A percentile compares a stretch with the other conserved stretches of the same genome.
Evolutionary conservation across 2,113 vertebrate species (phyloP).

Genomic region (Riparia riparia): DNA sequence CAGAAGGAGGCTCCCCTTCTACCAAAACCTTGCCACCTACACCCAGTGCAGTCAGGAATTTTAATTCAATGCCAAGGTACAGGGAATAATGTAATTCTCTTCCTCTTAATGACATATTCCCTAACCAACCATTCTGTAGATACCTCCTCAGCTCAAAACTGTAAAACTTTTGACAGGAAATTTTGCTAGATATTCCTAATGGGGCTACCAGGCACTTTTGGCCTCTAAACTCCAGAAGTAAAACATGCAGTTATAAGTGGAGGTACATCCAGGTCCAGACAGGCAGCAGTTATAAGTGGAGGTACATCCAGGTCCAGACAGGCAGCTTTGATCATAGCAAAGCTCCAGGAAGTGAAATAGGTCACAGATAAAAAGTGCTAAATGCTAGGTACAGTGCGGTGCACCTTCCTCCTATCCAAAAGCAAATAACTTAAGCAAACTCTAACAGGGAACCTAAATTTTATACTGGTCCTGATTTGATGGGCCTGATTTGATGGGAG

Average conservation of each 20-base stretch:
- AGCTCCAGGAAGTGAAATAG: background rate
- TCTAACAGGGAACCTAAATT: background rate
- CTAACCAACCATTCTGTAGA: background rate
- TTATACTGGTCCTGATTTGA: background rate
- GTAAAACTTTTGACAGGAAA: background rate
- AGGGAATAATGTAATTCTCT: background rate
- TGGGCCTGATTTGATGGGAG: background rate
- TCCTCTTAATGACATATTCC: background rate
- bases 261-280: background rate
- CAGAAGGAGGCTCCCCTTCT: background rate
- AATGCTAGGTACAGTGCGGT: background rate
- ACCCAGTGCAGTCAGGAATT: background rate
- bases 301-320: background rate
- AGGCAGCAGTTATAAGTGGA: accelerated
- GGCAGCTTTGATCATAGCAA: background rate
- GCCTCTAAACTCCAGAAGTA: background rate
- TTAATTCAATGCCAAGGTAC: background rate
- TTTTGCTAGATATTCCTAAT: background rate
- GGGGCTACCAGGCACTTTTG: background rate
- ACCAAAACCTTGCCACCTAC: background rate
- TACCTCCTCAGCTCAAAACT: background rate
- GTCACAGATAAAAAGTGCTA: background rate
- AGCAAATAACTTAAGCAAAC: background rate
- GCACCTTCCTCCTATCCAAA: background rate
- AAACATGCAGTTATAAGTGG: background rate